These are phyloP conservation scores for Malurus cyaneus DNA, from an alignment of 2,113 vertebrate species.

Conservation along the genomic window DNA sequence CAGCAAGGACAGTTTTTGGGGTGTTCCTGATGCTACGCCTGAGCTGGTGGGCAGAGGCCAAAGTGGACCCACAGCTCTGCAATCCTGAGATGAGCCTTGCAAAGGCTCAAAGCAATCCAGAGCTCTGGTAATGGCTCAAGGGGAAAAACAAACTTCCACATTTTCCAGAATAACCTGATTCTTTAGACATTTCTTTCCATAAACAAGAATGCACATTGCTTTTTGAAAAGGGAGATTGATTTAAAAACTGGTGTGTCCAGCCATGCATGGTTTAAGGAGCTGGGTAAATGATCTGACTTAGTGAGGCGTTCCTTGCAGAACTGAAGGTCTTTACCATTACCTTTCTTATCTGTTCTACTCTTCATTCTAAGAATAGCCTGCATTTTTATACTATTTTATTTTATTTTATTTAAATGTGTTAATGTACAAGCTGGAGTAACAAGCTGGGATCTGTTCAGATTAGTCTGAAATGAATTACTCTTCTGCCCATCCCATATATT, in stretches of 20 bases:
- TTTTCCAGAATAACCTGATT: background rate
- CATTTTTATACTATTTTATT: background rate
- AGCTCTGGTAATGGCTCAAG: background rate
- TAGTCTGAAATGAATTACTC: background rate
- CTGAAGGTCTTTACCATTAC: background rate
- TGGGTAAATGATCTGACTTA: background rate
- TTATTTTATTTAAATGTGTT: background rate
- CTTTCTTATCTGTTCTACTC: background rate
- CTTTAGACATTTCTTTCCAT: background rate
- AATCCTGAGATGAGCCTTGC: background rate
- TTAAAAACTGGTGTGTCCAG: background rate
- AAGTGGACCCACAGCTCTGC: background rate
- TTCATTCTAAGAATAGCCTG: background rate
- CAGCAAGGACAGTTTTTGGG: background rate
- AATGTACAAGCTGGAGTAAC: background rate
- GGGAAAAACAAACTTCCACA: background rate
- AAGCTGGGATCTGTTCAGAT: background rate
- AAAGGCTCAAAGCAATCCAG: background rate
- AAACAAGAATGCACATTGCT: background rate
- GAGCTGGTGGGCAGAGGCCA: background rate
- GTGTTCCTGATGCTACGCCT: background rate
- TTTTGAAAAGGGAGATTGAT: background rate
- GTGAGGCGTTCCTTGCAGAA: background rate
- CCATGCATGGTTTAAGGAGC: background rate
- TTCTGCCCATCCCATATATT: background rate